Percentiles rank a stretch among this genome's conserved stretches.
These are phyloP conservation scores for Stenurella melanura DNA, from an alignment of 2,888 invertebrate species.

Conservation along the genomic window DNA sequence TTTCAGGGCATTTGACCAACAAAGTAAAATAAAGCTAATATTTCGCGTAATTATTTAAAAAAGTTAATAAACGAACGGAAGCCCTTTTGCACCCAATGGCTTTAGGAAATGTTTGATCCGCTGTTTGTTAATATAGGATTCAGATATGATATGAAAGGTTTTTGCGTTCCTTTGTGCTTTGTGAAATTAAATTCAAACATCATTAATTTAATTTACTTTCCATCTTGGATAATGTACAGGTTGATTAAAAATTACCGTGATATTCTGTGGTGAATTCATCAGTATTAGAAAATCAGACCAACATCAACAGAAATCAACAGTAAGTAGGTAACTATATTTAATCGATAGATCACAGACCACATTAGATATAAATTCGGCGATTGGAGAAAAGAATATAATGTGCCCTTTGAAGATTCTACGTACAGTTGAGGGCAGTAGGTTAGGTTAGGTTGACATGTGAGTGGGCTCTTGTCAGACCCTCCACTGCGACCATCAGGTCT, in stretches of 20 bases:
- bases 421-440: too few species aligned
- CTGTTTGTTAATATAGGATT: not conserved
- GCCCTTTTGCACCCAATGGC: constrained; percentile 1
- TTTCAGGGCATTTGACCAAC: not conserved
- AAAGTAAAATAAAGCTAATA: constrained; percentile 16
- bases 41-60: constrained; percentile 10
- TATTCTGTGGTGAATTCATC: too few species aligned
- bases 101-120: not conserved
- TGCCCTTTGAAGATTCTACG: too few species aligned
- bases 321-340: too few species aligned
- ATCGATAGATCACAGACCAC: too few species aligned
- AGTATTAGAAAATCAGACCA: too few species aligned
- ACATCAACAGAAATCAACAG: too few species aligned
- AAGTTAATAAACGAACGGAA: not conserved
- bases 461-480: too few species aligned
- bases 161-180: not conserved
- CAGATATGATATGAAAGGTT: not conserved
- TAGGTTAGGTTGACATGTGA: too few species aligned
- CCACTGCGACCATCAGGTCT: too few species aligned
- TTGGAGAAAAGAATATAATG: too few species aligned
- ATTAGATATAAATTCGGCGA: too few species aligned
- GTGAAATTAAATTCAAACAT: not conserved
- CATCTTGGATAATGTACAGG: not conserved
- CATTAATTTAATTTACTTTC: not conserved
- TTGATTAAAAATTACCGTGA: not conserved